Conservation (phyloP, 2,113 vertebrate genomes). For the Ammodramus savannarum region DNA sequence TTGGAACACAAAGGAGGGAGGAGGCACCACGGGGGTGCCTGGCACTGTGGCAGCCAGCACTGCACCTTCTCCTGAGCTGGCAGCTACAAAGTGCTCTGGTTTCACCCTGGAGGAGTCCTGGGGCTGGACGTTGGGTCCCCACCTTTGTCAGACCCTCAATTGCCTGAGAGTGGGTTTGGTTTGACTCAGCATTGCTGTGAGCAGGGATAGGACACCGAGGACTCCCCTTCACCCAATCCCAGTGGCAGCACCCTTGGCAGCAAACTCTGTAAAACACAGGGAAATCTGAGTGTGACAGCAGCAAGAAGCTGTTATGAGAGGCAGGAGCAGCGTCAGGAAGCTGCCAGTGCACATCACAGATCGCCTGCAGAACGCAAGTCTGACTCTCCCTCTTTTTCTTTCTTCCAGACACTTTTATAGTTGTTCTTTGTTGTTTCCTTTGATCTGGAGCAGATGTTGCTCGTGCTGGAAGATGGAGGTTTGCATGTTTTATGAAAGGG, state of each 20-base stretch:
- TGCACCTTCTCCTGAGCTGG: not conserved
- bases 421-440: constrained; percentile 35
- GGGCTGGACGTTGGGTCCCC: rapidly evolving
- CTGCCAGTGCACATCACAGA: not conserved
- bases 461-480: not conserved
- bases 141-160: rapidly evolving
- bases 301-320: not conserved
- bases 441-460: constrained; percentile 48
- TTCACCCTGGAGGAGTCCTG: not conserved
- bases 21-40: not conserved
- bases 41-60: not conserved
- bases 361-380: not conserved
- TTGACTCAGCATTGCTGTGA: rapidly evolving
- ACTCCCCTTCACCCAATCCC: rapidly evolving
- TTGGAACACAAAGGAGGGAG: not conserved
- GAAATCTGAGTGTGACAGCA: not conserved
- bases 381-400: not conserved
- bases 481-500: constrained; percentile 13
- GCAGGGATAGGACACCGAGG: not conserved
- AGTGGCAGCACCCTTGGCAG: not conserved
- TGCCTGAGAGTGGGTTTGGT: rapidly evolving
- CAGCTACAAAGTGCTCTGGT: not conserved
- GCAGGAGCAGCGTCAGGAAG: not conserved
- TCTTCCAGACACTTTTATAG: not conserved
- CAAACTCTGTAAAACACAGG: not conserved